Conservation (phyloP, 2,888 invertebrate species). For the Syritta pipiens region DNA sequence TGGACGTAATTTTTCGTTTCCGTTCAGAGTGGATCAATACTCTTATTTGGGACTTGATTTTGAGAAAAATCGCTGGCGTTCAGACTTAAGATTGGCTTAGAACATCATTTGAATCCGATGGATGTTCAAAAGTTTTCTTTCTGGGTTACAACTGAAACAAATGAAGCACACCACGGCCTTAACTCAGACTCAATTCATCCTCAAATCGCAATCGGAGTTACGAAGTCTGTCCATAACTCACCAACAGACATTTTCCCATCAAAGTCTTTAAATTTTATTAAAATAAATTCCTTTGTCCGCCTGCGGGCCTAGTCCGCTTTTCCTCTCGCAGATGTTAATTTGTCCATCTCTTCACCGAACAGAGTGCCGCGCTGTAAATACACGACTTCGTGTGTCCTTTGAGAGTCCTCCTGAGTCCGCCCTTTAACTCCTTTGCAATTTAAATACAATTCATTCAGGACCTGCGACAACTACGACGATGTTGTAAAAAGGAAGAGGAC, state of each 20-base stretch:
- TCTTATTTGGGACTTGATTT: no score
- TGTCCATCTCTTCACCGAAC: constrained; percentile 21
- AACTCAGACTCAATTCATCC: no score
- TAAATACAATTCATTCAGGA: constrained; percentile 31
- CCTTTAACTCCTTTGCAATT: constrained; percentile 35
- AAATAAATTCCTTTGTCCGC: constrained; percentile 30
- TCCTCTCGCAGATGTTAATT: constrained; percentile 26
- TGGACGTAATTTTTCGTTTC: no score
- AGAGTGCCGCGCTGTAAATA: constrained; percentile 27
- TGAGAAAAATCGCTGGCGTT: no score
- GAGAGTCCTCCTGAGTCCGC: neutral
- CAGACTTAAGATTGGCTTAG: no score
- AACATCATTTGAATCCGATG: no score
- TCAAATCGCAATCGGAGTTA: no score
- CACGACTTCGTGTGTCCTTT: constrained; percentile 22
- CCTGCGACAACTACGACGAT: neutral
- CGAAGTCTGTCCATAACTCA: neutral
- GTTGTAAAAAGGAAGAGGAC: neutral
- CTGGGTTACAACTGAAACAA: no score
- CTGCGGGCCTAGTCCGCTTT: neutral
- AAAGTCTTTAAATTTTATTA: constrained; percentile 7
- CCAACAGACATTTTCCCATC: neutral
- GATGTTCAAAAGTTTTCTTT: no score
- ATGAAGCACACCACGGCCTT: no score
- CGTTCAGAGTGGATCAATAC: no score